Conservation (phyloP, 2,113 vertebrate genomes). For the Panthera uncia region DNA sequence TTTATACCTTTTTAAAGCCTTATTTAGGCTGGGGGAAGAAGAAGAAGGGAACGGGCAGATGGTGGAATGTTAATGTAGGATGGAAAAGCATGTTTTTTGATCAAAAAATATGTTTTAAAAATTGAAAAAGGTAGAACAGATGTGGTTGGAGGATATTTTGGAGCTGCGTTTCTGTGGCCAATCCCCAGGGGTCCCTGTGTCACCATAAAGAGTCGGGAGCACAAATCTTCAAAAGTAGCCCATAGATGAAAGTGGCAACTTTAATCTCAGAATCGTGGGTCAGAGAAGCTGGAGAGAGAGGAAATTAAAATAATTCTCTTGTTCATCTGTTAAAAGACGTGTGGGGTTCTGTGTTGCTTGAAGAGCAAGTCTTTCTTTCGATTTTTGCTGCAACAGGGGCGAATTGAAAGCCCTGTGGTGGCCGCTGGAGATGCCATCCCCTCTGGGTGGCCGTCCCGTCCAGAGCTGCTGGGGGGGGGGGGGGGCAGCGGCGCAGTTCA, state of each 20-base stretch:
- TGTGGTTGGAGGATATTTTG: neutral
- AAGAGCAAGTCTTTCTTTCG: neutral
- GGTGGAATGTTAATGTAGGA: fast-evolving
- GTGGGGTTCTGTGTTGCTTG: neutral
- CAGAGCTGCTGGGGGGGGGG: neutral
- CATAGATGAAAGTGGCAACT: neutral
- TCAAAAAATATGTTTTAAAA: neutral
- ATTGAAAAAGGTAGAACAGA: neutral
- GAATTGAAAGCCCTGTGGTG: neutral
- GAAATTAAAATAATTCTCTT: neutral
- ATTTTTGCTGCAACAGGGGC: neutral
- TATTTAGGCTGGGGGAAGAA: neutral
- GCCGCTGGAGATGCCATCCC: neutral
- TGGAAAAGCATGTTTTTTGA: neutral
- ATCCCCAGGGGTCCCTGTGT: neutral
- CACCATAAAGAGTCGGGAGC: neutral
- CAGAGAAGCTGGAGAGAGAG: neutral
- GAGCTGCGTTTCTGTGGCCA: neutral
- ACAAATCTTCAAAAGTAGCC: neutral
- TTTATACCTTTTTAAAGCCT: neutral
- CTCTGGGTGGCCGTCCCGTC: fast-evolving
- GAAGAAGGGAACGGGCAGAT: constrained; percentile 6
- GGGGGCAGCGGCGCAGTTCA: fast-evolving
- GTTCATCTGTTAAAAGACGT: neutral
- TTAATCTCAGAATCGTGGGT: neutral